Conservation (phyloP, 2,888 invertebrate genomes). For the Luperina nickerlii region DNA sequence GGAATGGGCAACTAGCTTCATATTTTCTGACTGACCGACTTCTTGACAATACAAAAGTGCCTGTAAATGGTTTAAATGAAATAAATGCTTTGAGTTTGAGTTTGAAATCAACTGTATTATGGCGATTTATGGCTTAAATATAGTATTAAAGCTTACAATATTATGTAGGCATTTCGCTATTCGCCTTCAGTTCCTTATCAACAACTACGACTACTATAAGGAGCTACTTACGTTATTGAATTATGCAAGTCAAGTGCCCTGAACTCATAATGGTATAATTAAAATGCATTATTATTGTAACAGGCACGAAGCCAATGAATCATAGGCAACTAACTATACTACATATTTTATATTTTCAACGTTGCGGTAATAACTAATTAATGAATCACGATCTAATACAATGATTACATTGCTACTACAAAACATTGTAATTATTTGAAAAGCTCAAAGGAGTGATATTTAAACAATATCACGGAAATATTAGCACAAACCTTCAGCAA, state of each 20-base stretch:
- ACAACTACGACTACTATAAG: constrained; percentile 8
- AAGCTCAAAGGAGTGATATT: background rate
- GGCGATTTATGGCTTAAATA: background rate
- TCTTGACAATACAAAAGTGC: too few species aligned
- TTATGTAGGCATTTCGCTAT: background rate
- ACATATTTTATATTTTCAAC: background rate
- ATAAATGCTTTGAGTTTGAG: too few species aligned
- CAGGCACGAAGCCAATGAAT: constrained; percentile 2
- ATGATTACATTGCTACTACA: background rate
- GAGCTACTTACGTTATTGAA: constrained; percentile 15
- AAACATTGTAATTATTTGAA: constrained; percentile 10
- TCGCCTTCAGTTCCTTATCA: constrained; percentile 9
- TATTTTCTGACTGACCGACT: too few species aligned
- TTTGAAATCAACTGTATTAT: background rate
- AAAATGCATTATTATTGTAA: constrained; percentile 15
- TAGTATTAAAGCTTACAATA: background rate
- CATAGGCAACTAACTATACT: background rate
- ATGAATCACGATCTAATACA: constrained; percentile 12
- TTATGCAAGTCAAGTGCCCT: constrained; percentile 37
- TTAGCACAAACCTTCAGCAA: background rate
- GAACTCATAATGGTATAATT: constrained; percentile 21
- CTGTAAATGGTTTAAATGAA: too few species aligned
- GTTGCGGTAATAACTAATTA: background rate
- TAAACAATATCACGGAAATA: background rate
- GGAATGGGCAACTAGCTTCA: too few species aligned